Base-by-base conservation (phyloP, 2,888 invertebrate genomes). In the Eupithecia centaureata region DNA sequence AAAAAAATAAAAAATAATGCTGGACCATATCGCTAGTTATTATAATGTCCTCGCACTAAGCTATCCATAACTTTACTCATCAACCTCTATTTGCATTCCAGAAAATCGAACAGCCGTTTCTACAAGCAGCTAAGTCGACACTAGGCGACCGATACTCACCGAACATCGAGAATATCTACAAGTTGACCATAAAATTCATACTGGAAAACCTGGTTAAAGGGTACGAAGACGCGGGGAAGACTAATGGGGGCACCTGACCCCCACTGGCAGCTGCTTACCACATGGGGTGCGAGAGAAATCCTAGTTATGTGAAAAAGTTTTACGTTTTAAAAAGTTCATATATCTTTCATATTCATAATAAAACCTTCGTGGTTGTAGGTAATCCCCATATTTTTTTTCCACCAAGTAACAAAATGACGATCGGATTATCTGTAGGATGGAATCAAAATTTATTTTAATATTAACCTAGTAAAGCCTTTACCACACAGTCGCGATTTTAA, bases 51-150 rank as follows among this genome's bases (percentile, higher is more conserved):
- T n/a, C n/a, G n/a, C n/a, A n/a, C n/a, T n/a, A n/a, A n/a, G n/a
- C n/a, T n/a, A n/a, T n/a, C n/a, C 5, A n/a, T 15, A 38, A 38
- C 38, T 38, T 38, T 1, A 38, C 38, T 54, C 2, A 54, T 27
- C n/a, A 15, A 54, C 15, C 7, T 52, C 27, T 15, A 15, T 30
- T 73, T 28, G 73, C 75, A 77, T 94, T 94, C 2, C 95, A 98
- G 98, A 97, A 96, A 95, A 96, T 98, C 79, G 97, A 98, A 86
- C 95, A 96, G 77, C 98, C 98, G 0, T 98, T 98, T 89, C 91
- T 98, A 77, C 95, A 96, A 82, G 97, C 98, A 0, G 98, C 98
- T 12, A 95, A 96, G 84, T 95, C 95, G 72, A 98, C 98, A 0
- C 94, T 98, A 38, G 97, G 97, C 4, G 98, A 98, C 76, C 94